A percentile compares a stretch with the other conserved stretches of the same genome.
Evolutionary conservation across 2,113 vertebrate genomes (phyloP).

Genomic region (Lycaon pictus): DNA sequence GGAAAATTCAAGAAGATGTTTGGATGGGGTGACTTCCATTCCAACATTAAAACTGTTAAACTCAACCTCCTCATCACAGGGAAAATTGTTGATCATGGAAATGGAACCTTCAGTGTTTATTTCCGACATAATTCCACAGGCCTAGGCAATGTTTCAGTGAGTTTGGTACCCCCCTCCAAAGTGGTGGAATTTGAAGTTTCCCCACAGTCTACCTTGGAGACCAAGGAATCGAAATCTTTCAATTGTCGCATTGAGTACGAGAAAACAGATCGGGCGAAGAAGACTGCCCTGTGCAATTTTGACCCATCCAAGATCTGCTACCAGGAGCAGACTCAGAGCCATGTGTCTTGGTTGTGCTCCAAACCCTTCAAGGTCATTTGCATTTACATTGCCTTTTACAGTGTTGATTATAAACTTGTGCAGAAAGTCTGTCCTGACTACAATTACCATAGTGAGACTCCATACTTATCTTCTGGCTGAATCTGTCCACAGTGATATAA

Average conservation of each 20-base stretch:
- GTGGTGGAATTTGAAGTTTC: constrained; percentile 97
- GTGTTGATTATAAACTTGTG: constrained; percentile 99
- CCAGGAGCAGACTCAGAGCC: constrained; percentile 99
- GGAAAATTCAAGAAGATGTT: constrained; percentile 99
- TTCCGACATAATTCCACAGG: constrained; percentile 99
- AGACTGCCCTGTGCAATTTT: constrained; percentile 95
- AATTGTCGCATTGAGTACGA: constrained; percentile 99
- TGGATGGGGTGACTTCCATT: constrained; percentile 99
- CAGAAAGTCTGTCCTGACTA: constrained; percentile 99
- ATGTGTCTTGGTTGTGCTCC: constrained; percentile 99
- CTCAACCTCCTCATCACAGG: constrained; percentile 99
- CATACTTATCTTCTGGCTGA: constrained; percentile 98
- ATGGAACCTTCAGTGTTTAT: constrained; percentile 99
- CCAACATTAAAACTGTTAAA: constrained; percentile 99
- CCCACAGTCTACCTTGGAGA: constrained; percentile 96
- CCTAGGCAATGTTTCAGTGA: constrained; percentile 97
- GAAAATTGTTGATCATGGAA: constrained; percentile 99
- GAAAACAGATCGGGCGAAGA: constrained; percentile 99
- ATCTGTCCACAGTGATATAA: background rate
- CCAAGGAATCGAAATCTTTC: constrained; percentile 98
- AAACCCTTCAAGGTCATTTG: constrained; percentile 99
- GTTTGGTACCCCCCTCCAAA: constrained; percentile 98
- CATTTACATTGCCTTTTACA: constrained; percentile 99
- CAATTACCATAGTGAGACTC: constrained; percentile 99
- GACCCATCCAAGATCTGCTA: constrained; percentile 98